Base-by-base conservation (phyloP, 1,140 invertebrate genomes). In the Tetramorium simillimum region DNA sequence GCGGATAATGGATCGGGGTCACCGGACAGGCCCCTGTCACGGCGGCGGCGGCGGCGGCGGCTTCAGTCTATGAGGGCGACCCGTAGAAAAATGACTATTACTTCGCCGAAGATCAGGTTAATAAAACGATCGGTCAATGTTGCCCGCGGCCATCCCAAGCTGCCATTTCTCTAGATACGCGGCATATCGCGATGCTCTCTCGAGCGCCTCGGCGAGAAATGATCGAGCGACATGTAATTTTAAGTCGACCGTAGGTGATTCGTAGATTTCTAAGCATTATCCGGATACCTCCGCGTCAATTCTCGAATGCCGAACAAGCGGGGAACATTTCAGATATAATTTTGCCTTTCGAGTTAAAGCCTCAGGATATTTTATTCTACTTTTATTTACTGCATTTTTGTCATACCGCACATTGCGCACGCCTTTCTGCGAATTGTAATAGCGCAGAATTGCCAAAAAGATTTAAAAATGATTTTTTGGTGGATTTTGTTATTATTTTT, bases 41-140 rank as follows among this genome's bases (percentile, higher is more conserved):
- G 21, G 14, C 16, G n/a, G 3, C 58, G 56, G 12, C 60, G 14
- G 24, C 43, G 16, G 33, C 33, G 33, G 33, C 3, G 3, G 4
- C 33, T 33, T 33, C 60, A 9, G 65, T 40, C 51, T 49, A 24
- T n/a, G 62, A 49, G 51, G 60, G 51, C 33, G 58, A 62, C 21
- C 62, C 72, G 49, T 10, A 75, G 89, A 90, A 90, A 90, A 90
- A 90, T 90, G 89, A 88, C 89, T 90, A 82, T 90, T 86, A 88
- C 89, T 63, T 43, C 65, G 63, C 37, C 40, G 53, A 86, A 90
- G 91, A 93, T 92, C 91, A 84, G 86, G 88, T 93, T 93, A 92
- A 93, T 91, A 92, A 93, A 93, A 90, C 90, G 89, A 93, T 93
- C 92, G 92, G 92, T 93, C 92, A 93, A 91, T 75, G 91, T 91